Base-by-base conservation (phyloP, 2,888 invertebrate species). In the Acleris laterana region DNA sequence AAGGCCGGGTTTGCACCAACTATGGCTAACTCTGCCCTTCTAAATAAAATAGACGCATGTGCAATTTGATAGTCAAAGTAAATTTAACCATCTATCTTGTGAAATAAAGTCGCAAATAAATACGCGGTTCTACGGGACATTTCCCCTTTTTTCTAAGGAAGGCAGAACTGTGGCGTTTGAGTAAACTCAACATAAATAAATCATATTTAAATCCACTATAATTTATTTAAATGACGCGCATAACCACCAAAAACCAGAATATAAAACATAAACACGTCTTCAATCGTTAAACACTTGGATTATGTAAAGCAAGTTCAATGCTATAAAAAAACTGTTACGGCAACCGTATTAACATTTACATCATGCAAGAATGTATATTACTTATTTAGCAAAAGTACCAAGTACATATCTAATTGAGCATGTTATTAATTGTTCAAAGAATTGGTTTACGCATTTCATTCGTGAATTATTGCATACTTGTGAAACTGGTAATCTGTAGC, bases 381-480 rank as follows among this genome's bases (percentile, higher is more conserved):
- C 70, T 71, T 71, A 70, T 71, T 71, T 65, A 51, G 50, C 32
- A 59, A 49, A 32, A 49, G 49, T 16, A 52, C 62, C 63, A 68
- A 74, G 77, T 77, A 72, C 66, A 75, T 68, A 72, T 75, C 77
- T 81, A 84, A 81, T 82, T 78, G 78, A 79, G 76, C 80, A 76
- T 81, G 77, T 74, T 73, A 80, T 83, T 82, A 72, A 72, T 69
- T 22, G 64, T 62, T 67, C 52, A 63, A 73, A 73, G 75, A 72
- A 69, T 58, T 25, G 59, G 69, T 70, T 69, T 70, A 65, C 68
- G 62, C 59, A 66, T 71, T 74, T 66, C 64, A 52, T 60, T 56
- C 5, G 53, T 63, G 55, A 68, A 68, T 69, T 72, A 53, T 63
- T 70, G 64, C 32, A 55, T 49, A 44, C 38, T 51, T 56, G 17